Evolutionary conservation across 2,797 vertebrate genomes (phyloP).

Genomic region (Paratrypauchen microcephalus): DNA sequence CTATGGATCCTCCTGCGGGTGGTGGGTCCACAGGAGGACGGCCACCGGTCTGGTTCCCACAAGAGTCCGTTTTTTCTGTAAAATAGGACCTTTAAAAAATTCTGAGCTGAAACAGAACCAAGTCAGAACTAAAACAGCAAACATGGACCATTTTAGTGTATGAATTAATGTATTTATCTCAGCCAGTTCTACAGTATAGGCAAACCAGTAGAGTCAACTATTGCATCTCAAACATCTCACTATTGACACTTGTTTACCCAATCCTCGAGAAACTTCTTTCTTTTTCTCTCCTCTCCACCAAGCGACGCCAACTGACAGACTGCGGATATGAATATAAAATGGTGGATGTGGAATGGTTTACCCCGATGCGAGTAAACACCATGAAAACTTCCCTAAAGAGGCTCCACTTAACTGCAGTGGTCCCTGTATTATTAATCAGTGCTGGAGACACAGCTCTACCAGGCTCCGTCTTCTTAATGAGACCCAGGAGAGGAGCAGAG

Average conservation of each 20-base stretch:
- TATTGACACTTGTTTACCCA: background rate
- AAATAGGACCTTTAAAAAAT: too few relatives aligned
- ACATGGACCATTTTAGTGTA: too few relatives aligned
- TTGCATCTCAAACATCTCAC: background rate
- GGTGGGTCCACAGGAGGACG: too few relatives aligned
- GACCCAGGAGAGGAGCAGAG: conserved; percentile 38
- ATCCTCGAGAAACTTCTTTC: background rate
- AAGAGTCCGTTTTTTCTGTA: too few relatives aligned
- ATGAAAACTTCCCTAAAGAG: conserved; percentile 25
- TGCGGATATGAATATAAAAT: conserved; percentile 10
- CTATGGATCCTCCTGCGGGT: too few relatives aligned
- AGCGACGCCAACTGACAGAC: conserved; percentile 14
- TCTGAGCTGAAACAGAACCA: too few relatives aligned
- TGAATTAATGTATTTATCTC: too few relatives aligned
- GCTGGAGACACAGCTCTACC: conserved; percentile 29
- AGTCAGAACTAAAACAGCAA: too few relatives aligned
- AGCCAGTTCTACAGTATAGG: background rate
- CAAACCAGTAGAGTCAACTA: background rate
- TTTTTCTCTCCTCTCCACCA: conserved; percentile 20
- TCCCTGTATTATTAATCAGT: conserved; percentile 51
- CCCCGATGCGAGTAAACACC: background rate
- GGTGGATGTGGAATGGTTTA: conserved; percentile 15
- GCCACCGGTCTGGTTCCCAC: too few relatives aligned
- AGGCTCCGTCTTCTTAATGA: conserved; percentile 34
- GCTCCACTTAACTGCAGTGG: conserved; percentile 31